Evolutionary conservation across 2,888 invertebrate species (phyloP).

Genomic region (Drosophila sordidapex): DNA sequence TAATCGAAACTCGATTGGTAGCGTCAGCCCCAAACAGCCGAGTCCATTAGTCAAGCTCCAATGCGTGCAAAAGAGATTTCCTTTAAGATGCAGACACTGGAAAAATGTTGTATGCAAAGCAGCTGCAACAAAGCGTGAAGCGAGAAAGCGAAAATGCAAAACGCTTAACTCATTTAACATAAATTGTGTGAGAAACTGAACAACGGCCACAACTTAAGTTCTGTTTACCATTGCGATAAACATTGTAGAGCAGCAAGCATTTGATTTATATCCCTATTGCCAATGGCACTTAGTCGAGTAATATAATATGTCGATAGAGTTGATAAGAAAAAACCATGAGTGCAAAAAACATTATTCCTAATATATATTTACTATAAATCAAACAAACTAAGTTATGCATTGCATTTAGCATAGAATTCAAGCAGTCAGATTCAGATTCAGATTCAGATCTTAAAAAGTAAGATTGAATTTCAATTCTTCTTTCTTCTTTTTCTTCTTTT

Average conservation of each 20-base stretch:
- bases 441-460: neutral
- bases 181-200: slow-evolving; percentile 22
- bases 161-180: slow-evolving; percentile 51
- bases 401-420: neutral
- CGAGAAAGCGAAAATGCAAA: slow-evolving; percentile 45
- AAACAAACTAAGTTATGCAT: neutral
- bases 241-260: slow-evolving; percentile 2
- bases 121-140: slow-evolving; percentile 65
- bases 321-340: neutral
- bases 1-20: slow-evolving; percentile 58
- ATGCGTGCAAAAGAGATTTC: neutral
- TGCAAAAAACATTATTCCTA: neutral
- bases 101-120: slow-evolving; percentile 56
- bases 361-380: too few species aligned
- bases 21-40: slow-evolving; percentile 19
- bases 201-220: neutral
- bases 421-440: neutral
- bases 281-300: neutral
- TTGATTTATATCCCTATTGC: neutral
- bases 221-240: slow-evolving; percentile 5
- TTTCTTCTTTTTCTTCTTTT: too few species aligned
- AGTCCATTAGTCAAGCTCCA: slow-evolving; percentile 34
- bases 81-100: slow-evolving; percentile 13
- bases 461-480: neutral
- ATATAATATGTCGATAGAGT: neutral